phyloP scores from a whole-genome alignment of 2,888 invertebrate genomes.

The Trachelus troglodyta region DNA sequence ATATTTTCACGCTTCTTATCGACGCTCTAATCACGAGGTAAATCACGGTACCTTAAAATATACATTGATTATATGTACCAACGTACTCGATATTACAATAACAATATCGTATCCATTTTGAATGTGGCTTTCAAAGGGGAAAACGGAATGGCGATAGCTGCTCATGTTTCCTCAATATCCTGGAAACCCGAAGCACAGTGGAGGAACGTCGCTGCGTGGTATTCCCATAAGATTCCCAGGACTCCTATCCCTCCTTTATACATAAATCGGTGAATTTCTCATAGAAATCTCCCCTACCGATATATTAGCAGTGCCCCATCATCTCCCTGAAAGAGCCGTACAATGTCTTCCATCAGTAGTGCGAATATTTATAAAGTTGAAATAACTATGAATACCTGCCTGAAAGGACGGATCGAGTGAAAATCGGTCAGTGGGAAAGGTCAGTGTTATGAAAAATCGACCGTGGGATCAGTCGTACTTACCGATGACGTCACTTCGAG shows the following conservation, averaged over 20 bases:
- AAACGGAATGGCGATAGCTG: not conserved
- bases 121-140: not conserved
- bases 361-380: not conserved
- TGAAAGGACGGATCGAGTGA: not conserved
- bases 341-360: not conserved
- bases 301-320: not conserved
- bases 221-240: not conserved
- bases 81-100: not conserved
- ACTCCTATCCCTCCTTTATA: not conserved
- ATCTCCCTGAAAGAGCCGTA: not conserved
- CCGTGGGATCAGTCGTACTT: not conserved
- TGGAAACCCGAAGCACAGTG: not conserved
- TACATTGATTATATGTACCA: not conserved
- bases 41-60: not conserved
- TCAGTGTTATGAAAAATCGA: not conserved
- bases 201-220: not conserved
- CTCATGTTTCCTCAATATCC: not conserved
- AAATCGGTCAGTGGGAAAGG: not conserved
- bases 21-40: not conserved
- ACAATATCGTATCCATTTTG: not conserved
- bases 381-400: not conserved
- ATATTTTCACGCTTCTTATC: not conserved
- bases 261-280: not conserved
- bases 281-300: not conserved
- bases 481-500: not conserved